phyloP scores from a whole-genome alignment of 1,140 invertebrate species.

The Branchinecta lindahli region DNA sequence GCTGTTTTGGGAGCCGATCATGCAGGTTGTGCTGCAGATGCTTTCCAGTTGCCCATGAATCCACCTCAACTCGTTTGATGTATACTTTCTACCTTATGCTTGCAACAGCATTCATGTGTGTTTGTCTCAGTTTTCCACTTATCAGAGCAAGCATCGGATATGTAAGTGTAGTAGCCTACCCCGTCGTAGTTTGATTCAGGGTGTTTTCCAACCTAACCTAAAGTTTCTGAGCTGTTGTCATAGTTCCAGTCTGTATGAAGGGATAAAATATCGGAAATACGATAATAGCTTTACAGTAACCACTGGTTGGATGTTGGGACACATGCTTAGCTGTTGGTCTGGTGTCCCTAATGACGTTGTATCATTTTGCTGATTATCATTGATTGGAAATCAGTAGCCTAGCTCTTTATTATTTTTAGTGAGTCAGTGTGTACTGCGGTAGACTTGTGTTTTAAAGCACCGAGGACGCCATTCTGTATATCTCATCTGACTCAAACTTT shows the following conservation, averaged over 20 bases:
- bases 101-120: conserved; percentile 30
- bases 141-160: conserved; percentile 30
- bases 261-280: background rate
- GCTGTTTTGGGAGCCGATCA: conserved; percentile 33
- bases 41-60: conserved; percentile 33
- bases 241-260: background rate
- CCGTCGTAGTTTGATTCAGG: background rate
- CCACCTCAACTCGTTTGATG: conserved; percentile 34
- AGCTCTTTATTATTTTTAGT: too few species aligned
- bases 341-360: too few species aligned
- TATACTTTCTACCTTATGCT: conserved; percentile 33
- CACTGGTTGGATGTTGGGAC: too few species aligned
- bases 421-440: too few species aligned
- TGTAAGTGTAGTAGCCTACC: conserved; percentile 25
- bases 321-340: too few species aligned
- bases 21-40: conserved; percentile 33
- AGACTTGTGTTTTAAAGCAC: too few species aligned
- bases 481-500: too few species aligned
- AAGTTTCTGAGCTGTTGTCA: background rate
- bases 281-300: background rate
- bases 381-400: too few species aligned
- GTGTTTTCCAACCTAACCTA: background rate
- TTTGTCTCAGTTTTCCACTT: conserved; percentile 33
- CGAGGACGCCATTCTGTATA: too few species aligned
- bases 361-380: too few species aligned